Evolutionary conservation across 2,113 vertebrate genomes (phyloP).

Genomic region (Notothenia coriiceps): DNA sequence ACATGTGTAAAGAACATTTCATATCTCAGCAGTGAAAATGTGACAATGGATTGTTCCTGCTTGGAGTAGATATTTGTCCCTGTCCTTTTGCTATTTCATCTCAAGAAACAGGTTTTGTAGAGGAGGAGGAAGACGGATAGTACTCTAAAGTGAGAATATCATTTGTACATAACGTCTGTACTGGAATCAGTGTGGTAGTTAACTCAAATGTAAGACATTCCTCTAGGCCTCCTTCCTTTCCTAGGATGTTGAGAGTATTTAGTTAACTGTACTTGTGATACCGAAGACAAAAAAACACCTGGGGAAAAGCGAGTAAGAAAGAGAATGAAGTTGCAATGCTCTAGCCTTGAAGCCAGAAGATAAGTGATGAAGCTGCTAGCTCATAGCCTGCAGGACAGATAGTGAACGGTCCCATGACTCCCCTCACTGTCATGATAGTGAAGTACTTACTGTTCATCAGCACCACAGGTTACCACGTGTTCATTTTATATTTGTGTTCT

Average conservation of each 20-base stretch:
- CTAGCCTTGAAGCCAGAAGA: conserved; percentile 39
- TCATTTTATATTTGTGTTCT: conserved; percentile 47
- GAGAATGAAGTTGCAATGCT: conserved; percentile 24
- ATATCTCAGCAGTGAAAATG: conserved; percentile 27
- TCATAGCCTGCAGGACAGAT: conserved; percentile 36
- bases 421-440: conserved; percentile 24
- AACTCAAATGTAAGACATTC: conserved; percentile 65
- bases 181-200: conserved; percentile 61
- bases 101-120: conserved; percentile 30
- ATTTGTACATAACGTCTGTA: conserved; percentile 70
- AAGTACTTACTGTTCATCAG: conserved; percentile 37
- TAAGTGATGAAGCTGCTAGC: conserved; percentile 44
- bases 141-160: conserved; percentile 3
- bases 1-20: conserved; percentile 18
- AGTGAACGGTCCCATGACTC: conserved; percentile 25
- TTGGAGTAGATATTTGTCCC: conserved; percentile 33
- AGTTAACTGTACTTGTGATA: conserved; percentile 4
- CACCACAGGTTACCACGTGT: conserved; percentile 23
- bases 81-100: conserved; percentile 47
- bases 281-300: conserved; percentile 28
- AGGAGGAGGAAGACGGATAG: conserved; percentile 19
- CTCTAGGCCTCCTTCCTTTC: conserved; percentile 48
- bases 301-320: conserved; percentile 1
- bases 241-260: conserved; percentile 17
- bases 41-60: conserved; percentile 19